phyloP scores from a whole-genome alignment of 2,113 vertebrate species.

The Blennius ocellaris region DNA sequence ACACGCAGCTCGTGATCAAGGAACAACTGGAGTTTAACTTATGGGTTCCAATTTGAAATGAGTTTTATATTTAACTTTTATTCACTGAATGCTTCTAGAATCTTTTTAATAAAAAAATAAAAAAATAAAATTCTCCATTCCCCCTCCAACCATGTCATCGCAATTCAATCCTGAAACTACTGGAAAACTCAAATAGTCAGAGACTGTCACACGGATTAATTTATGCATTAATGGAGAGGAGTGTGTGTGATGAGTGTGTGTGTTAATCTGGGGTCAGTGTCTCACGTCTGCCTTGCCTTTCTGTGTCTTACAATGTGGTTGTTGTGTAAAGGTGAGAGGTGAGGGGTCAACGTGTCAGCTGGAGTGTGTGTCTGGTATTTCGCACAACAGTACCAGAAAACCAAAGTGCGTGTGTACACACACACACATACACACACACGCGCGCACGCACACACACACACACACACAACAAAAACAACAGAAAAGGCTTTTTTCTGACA shows the following conservation, averaged over 20 bases:
- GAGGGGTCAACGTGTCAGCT: constrained; percentile 79
- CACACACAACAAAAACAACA: no score
- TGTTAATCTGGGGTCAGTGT: constrained; percentile 25
- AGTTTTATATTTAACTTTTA: constrained; percentile 6
- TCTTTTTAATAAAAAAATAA: not conserved
- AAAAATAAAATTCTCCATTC: not conserved
- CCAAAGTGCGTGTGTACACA: not conserved
- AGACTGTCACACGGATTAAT: not conserved
- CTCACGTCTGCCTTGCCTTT: constrained; percentile 14
- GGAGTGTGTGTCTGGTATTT: constrained; percentile 81
- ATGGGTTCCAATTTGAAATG: not conserved
- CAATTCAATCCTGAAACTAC: not conserved
- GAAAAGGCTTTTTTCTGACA: not conserved
- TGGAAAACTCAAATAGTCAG: not conserved
- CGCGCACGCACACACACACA: constrained; percentile 13
- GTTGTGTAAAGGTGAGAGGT: constrained; percentile 77
- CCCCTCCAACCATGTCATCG: not conserved
- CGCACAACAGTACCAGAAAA: constrained; percentile 62
- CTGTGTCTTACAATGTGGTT: constrained; percentile 60
- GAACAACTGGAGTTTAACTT: constrained; percentile 34
- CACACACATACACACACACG: constrained; percentile 2
- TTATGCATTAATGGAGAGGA: not conserved
- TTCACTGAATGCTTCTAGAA: not conserved
- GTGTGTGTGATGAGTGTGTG: not conserved
- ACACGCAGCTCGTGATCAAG: constrained; percentile 30